Conservation (phyloP, 2,888 invertebrate genomes). For the Acleris sparsana region DNA sequence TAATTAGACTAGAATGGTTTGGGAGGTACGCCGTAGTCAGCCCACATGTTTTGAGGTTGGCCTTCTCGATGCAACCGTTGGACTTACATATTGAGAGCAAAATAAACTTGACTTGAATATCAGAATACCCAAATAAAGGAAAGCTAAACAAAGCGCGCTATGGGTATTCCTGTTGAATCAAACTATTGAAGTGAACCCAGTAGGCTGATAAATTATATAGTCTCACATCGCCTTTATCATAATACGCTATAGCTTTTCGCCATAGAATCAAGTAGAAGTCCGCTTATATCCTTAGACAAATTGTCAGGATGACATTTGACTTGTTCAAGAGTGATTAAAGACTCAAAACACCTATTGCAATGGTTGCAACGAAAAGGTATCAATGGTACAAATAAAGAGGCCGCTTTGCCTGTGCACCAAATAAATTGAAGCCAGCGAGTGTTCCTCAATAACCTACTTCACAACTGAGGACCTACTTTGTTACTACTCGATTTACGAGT, state of each 20-base stretch:
- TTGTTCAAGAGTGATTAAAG: background rate
- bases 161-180: too few species aligned
- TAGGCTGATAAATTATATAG: too few species aligned
- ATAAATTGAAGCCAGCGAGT: background rate
- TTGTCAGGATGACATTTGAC: background rate
- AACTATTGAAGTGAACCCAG: too few species aligned
- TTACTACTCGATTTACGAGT: too few species aligned
- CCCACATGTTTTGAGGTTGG: constrained; percentile 55
- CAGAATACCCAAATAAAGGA: too few species aligned
- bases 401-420: constrained; percentile 27
- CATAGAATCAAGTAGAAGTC: too few species aligned
- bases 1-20: constrained; percentile 71
- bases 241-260: too few species aligned
- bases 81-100: background rate
- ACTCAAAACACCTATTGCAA: constrained; percentile 24
- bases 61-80: constrained; percentile 45
- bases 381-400: constrained; percentile 63
- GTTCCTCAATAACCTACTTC: background rate
- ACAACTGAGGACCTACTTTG: too few species aligned
- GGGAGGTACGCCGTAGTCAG: constrained; percentile 63
- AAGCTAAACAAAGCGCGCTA: too few species aligned
- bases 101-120: too few species aligned
- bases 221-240: too few species aligned
- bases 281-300: too few species aligned
- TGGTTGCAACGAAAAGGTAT: constrained; percentile 45